Conservation (phyloP, 2,888 invertebrate species). For the Chaitophorus viminalis region DNA sequence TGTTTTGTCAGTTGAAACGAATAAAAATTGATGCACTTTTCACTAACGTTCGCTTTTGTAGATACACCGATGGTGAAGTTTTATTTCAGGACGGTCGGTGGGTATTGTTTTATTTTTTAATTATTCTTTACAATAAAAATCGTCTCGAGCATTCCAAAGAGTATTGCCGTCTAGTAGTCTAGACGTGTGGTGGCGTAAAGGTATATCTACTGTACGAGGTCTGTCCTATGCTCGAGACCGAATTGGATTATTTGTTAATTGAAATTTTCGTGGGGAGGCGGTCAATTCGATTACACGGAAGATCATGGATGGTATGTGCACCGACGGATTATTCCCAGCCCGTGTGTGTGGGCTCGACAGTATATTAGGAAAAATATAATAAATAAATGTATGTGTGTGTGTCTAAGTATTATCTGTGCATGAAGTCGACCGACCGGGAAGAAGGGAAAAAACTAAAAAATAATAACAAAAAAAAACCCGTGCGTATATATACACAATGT, state of each 20-base stretch:
- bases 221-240: not conserved
- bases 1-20: not conserved
- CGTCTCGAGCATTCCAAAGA: slow-evolving; percentile 16
- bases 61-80: not conserved
- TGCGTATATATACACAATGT: slow-evolving; percentile 15
- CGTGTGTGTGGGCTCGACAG: slow-evolving; percentile 20
- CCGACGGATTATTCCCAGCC: slow-evolving; percentile 6
- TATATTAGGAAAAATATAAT: not conserved
- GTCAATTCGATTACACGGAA: slow-evolving; percentile 39
- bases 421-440: slow-evolving; percentile 1
- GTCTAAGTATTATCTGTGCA: not conserved
- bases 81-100: not conserved
- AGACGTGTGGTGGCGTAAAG: not conserved
- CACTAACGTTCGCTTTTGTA: not conserved
- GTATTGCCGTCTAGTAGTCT: not conserved
- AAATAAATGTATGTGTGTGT: not conserved
- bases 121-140: not conserved
- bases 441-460: slow-evolving; percentile 22
- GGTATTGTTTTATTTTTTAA: slow-evolving; percentile 1
- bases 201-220: not conserved
- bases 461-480: slow-evolving; percentile 30
- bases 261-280: slow-evolving; percentile 43
- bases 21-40: not conserved
- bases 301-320: not conserved
- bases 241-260: slow-evolving; percentile 47